phyloP scores from a whole-genome alignment of 2,113 vertebrate genomes.

The Jaculus jaculus region DNA sequence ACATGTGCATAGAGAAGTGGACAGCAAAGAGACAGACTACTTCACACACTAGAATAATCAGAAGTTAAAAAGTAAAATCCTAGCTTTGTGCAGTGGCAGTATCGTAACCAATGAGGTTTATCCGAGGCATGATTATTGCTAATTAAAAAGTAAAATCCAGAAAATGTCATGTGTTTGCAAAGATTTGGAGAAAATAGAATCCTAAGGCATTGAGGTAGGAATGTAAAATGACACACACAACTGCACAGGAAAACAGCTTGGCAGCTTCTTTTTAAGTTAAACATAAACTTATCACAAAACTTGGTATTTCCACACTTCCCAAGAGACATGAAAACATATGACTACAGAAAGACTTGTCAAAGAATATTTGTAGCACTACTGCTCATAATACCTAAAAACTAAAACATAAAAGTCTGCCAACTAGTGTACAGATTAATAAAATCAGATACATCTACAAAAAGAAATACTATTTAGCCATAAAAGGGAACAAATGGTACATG shows the following conservation, averaged over 20 bases:
- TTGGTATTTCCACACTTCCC: background rate
- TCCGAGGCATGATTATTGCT: too few species aligned
- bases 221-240: background rate
- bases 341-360: background rate
- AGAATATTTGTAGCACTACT: background rate
- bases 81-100: too few species aligned
- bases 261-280: conserved; percentile 1
- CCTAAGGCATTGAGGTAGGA: background rate
- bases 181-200: background rate
- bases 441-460: background rate
- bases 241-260: background rate
- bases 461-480: background rate
- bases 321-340: background rate
- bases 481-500: background rate
- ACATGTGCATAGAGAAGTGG: too few species aligned
- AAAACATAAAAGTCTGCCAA: background rate
- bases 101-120: too few species aligned
- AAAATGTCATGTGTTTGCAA: background rate
- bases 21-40: background rate
- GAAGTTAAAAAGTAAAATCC: background rate
- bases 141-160: background rate
- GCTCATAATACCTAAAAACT: background rate
- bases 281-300: background rate
- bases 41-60: background rate
- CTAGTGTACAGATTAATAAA: background rate